Evolutionary conservation across 2,113 vertebrate species (phyloP).

Genomic region (Trichechus manatus): DNA sequence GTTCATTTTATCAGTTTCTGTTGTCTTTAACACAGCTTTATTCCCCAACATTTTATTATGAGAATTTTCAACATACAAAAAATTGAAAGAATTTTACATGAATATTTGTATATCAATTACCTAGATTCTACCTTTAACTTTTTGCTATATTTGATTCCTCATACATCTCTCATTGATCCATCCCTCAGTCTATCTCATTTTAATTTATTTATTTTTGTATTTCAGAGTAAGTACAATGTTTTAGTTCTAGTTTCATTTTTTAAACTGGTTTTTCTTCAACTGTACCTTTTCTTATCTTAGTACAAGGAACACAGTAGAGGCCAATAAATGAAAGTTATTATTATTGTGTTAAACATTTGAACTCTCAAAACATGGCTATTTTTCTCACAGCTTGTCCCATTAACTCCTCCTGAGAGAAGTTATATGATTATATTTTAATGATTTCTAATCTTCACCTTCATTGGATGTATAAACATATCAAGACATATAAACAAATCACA

Average conservation of each 20-base stretch:
- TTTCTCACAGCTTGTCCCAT: not conserved
- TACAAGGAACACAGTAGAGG: not conserved
- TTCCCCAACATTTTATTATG: not conserved
- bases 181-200: not conserved
- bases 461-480: not conserved
- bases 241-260: not conserved
- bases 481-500: not conserved
- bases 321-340: not conserved
- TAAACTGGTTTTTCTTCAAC: not conserved
- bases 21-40: not conserved
- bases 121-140: not conserved
- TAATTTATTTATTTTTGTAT: not conserved
- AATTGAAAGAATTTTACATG: not conserved
- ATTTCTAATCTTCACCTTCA: not conserved
- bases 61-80: not conserved
- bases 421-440: not conserved
- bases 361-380: not conserved
- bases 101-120: not conserved
- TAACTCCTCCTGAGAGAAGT: not conserved
- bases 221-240: not conserved
- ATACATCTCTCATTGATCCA: not conserved
- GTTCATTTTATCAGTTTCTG: not conserved
- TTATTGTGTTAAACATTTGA: not conserved
- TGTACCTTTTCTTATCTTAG: not conserved
- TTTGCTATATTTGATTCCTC: not conserved